phyloP scores from a whole-genome alignment of 2,888 invertebrate species.

The Scrobipalpa costella region DNA sequence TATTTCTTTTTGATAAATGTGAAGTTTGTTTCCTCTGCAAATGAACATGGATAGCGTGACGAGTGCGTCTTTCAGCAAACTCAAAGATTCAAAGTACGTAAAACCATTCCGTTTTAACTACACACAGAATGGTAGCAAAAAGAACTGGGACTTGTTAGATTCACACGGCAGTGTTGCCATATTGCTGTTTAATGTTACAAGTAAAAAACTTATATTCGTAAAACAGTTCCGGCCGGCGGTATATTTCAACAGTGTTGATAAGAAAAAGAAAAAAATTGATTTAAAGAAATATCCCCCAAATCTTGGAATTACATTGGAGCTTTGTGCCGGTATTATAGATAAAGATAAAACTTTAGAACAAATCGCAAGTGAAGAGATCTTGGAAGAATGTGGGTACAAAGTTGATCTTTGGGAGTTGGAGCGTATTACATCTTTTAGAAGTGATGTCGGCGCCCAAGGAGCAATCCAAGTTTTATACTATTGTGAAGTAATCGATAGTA shows the following conservation, averaged over 20 bases:
- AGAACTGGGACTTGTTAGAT: conserved; percentile 91
- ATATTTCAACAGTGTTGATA: conserved; percentile 85
- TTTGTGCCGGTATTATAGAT: conserved; percentile 97
- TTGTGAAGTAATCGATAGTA: conserved; percentile 92
- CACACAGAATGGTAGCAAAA: conserved; percentile 87
- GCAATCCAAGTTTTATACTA: conserved; percentile 91
- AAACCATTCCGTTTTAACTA: conserved; percentile 88
- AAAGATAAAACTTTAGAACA: conserved; percentile 87
- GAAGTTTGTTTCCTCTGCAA: no score
- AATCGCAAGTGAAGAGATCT: conserved; percentile 92
- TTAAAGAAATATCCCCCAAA: conserved; percentile 84
- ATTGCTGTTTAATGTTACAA: conserved; percentile 88
- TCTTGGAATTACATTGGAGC: conserved; percentile 91
- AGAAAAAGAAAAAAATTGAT: conserved; percentile 77
- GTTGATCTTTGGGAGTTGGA: conserved; percentile 85
- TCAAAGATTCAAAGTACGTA: conserved; percentile 87
- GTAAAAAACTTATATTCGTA: conserved; percentile 91
- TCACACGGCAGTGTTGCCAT: conserved; percentile 94
- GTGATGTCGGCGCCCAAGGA: conserved; percentile 89
- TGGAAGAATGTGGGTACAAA: conserved; percentile 97
- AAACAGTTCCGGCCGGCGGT: conserved; percentile 96
- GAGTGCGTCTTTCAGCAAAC: conserved; percentile 71
- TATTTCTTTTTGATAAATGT: neutral
- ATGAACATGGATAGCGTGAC: conserved; percentile 76
- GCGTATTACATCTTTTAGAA: conserved; percentile 82